A percentile compares a stretch with the other conserved stretches of the same genome.
phyloP scores from a whole-genome alignment of 2,888 invertebrate species.

The Trichogramma dendrolimi region DNA sequence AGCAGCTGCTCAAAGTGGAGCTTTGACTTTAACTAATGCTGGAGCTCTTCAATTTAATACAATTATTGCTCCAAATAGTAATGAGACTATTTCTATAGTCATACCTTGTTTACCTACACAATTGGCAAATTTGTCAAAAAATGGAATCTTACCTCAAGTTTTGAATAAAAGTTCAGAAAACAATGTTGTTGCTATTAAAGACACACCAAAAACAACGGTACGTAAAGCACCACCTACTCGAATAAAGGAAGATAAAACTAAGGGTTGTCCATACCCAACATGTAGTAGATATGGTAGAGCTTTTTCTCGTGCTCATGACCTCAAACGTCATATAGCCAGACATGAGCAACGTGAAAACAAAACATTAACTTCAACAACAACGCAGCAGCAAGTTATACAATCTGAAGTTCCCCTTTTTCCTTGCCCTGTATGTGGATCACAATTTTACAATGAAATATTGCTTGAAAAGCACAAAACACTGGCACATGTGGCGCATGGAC shows the following conservation, averaged over 20 bases:
- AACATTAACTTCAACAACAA: slow-evolving; percentile 28
- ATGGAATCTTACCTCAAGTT: slow-evolving; percentile 32
- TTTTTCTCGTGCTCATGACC: slow-evolving; percentile 48
- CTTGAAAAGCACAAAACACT: slow-evolving; percentile 29
- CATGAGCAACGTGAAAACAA: slow-evolving; percentile 46
- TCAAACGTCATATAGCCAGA: slow-evolving; percentile 47
- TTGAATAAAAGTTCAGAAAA: slow-evolving; percentile 11
- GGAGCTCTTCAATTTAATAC: slow-evolving; percentile 45
- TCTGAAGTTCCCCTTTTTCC: slow-evolving; percentile 33
- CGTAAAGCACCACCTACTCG: slow-evolving; percentile 21
- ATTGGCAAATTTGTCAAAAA: slow-evolving; percentile 39
- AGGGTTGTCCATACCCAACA: slow-evolving; percentile 47
- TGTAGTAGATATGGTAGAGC: slow-evolving; percentile 47
- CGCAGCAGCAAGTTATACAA: slow-evolving; percentile 37
- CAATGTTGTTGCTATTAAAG: slow-evolving; percentile 15
- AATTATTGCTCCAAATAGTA: slow-evolving; percentile 42
- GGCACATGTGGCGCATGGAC: slow-evolving; percentile 19
- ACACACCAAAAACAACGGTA: slow-evolving; percentile 9
- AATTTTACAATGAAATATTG: slow-evolving; percentile 35
- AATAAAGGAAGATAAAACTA: slow-evolving; percentile 40
- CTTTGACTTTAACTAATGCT: slow-evolving; percentile 40
- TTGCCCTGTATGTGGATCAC: slow-evolving; percentile 38
- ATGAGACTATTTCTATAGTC: slow-evolving; percentile 47
- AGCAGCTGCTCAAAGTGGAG: slow-evolving; percentile 34
- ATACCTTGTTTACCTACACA: slow-evolving; percentile 45